Base-by-base conservation (phyloP, 2,888 invertebrate genomes). In the Sphaeridia pumilis region DNA sequence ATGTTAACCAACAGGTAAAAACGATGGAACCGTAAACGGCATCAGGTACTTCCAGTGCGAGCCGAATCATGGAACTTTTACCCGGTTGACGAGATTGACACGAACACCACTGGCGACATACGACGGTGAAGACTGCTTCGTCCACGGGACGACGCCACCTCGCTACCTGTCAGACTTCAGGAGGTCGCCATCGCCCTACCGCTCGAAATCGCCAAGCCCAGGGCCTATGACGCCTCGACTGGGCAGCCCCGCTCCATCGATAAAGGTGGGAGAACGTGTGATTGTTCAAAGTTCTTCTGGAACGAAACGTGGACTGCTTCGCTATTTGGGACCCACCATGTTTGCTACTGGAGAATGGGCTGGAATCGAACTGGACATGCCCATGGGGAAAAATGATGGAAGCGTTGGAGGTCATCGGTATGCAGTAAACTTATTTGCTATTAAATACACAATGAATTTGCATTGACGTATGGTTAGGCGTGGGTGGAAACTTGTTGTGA, bases 381-480 rank as follows among this genome's bases (percentile, higher is more conserved):
- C 89, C 1, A 74, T 84, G 55, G 97, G 97, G 3, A 95, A 95
- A 73, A 95, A 97, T 71, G 93, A 97, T 69, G 95, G 97, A 54
- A 82, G 87, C 46, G 90, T 95, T 28, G 87, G 83, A 61, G 93
- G 89, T 51, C 84, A 83, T 72, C 84, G 89, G 90, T 94, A 72
- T 66, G 36, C n/a, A 41, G 21, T 41, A n/a, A n/a, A n/a, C n/a
- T n/a, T n/a, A n/a, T n/a, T n/a, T n/a, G n/a, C n/a, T n/a, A n/a
- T n/a, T n/a, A n/a, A n/a, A n/a, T n/a, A n/a, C n/a, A n/a, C n/a
- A n/a, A n/a, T n/a, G n/a, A n/a, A n/a, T n/a, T n/a, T n/a, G n/a
- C n/a, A n/a, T n/a, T n/a, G n/a, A n/a, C n/a, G n/a, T n/a, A n/a
- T n/a, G n/a, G n/a, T n/a, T n/a, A n/a, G n/a, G n/a, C n/a, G n/a